phyloP scores from a whole-genome alignment of 2,797 vertebrate genomes.

The Simalia tracyae region DNA sequence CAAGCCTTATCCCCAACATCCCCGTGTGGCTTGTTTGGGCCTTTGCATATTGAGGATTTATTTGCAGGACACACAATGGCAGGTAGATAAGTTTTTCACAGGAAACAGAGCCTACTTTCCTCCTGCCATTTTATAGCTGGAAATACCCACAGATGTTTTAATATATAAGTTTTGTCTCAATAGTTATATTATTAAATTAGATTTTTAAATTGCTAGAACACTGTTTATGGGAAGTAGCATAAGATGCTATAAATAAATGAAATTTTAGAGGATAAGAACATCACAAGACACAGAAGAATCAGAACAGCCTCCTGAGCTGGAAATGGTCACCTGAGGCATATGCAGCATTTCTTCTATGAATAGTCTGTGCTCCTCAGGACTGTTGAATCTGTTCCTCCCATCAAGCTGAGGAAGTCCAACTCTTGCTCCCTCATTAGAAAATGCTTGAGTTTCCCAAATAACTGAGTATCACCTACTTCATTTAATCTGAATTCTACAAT shows the following conservation, averaged over 20 bases:
- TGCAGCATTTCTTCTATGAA: not conserved
- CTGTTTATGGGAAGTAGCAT: not conserved
- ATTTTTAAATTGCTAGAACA: not conserved
- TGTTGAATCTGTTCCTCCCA: not conserved
- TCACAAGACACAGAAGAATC: not conserved
- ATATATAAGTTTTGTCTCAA: too few species aligned
- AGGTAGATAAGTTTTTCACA: not conserved
- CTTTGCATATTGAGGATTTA: not conserved
- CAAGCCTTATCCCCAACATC: not conserved
- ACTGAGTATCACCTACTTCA: not conserved
- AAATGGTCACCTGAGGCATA: not conserved
- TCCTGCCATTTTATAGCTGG: not conserved
- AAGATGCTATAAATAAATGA: constrained; percentile 16
- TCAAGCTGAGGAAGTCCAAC: not conserved
- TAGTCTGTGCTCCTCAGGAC: not conserved
- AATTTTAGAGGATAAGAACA: constrained; percentile 42
- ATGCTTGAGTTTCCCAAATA: not conserved
- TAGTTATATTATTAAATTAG: not conserved
- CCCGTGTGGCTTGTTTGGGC: not conserved
- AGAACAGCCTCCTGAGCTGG: not conserved
- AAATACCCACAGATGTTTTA: not conserved
- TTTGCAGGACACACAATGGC: not conserved
- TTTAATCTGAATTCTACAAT: not conserved
- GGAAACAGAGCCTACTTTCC: not conserved
- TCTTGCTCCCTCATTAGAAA: not conserved